Percentiles rank a stretch among this genome's conserved stretches.
These are phyloP conservation scores for Mugil cephalus DNA, from an alignment of 2,113 vertebrate genomes.

Conservation along the genomic window DNA sequence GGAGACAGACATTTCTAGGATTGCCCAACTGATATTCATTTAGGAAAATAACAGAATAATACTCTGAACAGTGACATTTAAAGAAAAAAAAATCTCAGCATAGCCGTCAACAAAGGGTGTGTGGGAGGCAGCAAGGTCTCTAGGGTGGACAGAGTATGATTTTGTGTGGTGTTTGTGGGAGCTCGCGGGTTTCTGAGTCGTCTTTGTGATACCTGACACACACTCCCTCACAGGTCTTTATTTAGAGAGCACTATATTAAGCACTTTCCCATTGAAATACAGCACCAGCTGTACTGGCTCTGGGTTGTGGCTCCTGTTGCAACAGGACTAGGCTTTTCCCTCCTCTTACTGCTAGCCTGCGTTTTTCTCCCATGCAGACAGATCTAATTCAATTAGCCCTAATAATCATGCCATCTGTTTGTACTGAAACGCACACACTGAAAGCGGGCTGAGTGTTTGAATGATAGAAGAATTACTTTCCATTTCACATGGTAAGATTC, in stretches of 20 bases:
- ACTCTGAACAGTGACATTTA: constrained; percentile 66
- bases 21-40: constrained; percentile 3
- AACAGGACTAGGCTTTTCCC: constrained; percentile 53
- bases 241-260: constrained; percentile 87
- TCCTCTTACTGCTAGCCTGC: constrained; percentile 52
- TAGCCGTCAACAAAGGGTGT: constrained; percentile 57
- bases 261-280: constrained; percentile 88
- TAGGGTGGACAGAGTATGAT: constrained; percentile 60
- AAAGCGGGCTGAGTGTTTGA: constrained; percentile 10
- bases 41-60: constrained; percentile 30
- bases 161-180: constrained; percentile 76
- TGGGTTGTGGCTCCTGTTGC: constrained; percentile 81
- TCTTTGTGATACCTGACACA: constrained; percentile 88
- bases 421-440: constrained; percentile 37
- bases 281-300: constrained; percentile 86
- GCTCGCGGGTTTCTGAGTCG: constrained; percentile 69
- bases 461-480: constrained; percentile 16
- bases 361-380: constrained; percentile 74
- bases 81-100: constrained; percentile 40
- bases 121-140: constrained; percentile 62
- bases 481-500: constrained; percentile 4
- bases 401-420: constrained; percentile 60
- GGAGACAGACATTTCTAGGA: background rate
- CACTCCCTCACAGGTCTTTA: constrained; percentile 81
- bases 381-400: constrained; percentile 72